phyloP scores from a whole-genome alignment of 2,888 invertebrate species.

The Xanthorhoe spadicearia region DNA sequence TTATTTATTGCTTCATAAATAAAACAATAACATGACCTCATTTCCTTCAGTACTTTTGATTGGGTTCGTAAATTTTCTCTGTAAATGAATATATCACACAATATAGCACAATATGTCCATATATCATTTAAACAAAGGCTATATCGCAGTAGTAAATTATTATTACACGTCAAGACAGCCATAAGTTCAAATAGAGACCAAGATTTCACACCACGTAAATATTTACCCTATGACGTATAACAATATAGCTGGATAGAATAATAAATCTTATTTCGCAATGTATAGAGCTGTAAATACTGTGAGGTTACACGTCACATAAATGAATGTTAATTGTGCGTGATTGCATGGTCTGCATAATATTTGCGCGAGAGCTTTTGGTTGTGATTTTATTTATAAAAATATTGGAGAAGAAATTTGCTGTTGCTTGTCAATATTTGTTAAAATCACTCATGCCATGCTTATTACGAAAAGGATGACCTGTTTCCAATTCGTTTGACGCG shows the following conservation, averaged over 20 bases:
- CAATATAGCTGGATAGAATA: slow-evolving; percentile 36
- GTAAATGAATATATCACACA: slow-evolving; percentile 15
- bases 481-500: no score
- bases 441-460: background rate
- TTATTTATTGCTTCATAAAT: no score
- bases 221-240: slow-evolving; percentile 49
- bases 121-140: slow-evolving; percentile 30
- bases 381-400: slow-evolving; percentile 18
- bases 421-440: background rate
- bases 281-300: slow-evolving; percentile 39
- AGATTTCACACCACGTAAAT: slow-evolving; percentile 51
- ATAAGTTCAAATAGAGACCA: slow-evolving; percentile 48
- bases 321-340: slow-evolving; percentile 43
- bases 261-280: slow-evolving; percentile 39
- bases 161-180: slow-evolving; percentile 46
- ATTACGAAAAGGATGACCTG: no score
- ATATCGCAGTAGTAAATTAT: slow-evolving; percentile 48
- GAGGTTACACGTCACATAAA: slow-evolving; percentile 39
- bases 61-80: slow-evolving; percentile 15
- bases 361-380: slow-evolving; percentile 18
- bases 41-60: slow-evolving; percentile 2
- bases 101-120: slow-evolving; percentile 13
- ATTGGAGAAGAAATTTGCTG: background rate
- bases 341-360: slow-evolving; percentile 35
- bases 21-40: background rate